A percentile compares a stretch with the other conserved stretches of the same genome.
Conservation (phyloP, 2,113 vertebrate genomes). For the Pitta sordida region DNA sequence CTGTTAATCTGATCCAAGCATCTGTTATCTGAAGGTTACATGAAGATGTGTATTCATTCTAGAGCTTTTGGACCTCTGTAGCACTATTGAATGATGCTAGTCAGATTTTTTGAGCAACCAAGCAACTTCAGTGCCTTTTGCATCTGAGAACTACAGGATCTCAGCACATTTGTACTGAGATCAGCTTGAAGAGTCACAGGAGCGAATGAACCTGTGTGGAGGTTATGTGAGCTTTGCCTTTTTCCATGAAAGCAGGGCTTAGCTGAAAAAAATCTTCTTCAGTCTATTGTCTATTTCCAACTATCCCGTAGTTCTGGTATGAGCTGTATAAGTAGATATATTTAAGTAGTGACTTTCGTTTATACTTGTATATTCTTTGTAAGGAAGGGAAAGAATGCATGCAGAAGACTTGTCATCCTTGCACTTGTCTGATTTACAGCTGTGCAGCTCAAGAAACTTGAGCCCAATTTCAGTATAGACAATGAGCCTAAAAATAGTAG, state of each 20-base stretch:
- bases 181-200: not conserved
- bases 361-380: not conserved
- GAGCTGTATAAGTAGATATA: not conserved
- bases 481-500: conserved; percentile 36
- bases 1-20: not conserved
- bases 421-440: not conserved
- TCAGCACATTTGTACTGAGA: not conserved
- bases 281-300: not conserved
- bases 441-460: not conserved
- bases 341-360: not conserved
- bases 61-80: not conserved
- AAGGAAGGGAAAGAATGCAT: not conserved
- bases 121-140: not conserved
- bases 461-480: not conserved
- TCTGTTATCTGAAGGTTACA: not conserved
- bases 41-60: not conserved
- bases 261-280: not conserved
- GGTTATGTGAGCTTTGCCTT: not conserved
- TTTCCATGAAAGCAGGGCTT: not conserved
- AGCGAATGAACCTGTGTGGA: not conserved
- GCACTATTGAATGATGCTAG: not conserved
- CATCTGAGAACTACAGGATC: not conserved
- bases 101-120: not conserved
- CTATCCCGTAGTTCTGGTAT: not conserved
- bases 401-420: not conserved